Evolutionary conservation across 2,113 vertebrate genomes (phyloP).

Genomic region (Antennarius striatus): DNA sequence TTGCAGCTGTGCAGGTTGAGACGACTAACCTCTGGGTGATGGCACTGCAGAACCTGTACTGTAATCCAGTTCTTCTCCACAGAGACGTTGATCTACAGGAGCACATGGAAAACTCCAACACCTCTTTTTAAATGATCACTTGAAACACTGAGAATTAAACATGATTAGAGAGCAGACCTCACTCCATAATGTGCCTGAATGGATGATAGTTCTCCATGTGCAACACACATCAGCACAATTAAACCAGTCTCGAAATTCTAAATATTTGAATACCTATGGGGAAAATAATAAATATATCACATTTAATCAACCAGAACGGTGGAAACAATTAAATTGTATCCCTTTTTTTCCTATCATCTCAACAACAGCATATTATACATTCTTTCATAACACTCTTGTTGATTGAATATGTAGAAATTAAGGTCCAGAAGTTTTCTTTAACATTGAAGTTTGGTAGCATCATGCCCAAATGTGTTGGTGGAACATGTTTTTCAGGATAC

Average conservation of each 20-base stretch:
- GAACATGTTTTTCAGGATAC: background rate
- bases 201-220: constrained; percentile 67
- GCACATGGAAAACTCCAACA: background rate
- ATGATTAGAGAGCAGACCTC: constrained; percentile 56
- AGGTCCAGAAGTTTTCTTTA: background rate
- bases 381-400: background rate
- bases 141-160: background rate
- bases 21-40: constrained; percentile 62
- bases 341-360: background rate
- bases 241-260: constrained; percentile 65
- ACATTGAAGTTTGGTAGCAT: background rate
- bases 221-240: constrained; percentile 72
- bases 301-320: background rate
- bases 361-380: background rate
- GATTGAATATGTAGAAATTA: background rate
- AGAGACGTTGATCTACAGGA: constrained; percentile 70
- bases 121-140: background rate
- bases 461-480: no score
- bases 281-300: background rate
- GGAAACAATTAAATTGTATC: background rate
- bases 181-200: constrained; percentile 68
- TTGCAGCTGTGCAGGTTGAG: constrained; percentile 72
- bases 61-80: constrained; percentile 62
- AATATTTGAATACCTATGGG: constrained; percentile 68
- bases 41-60: constrained; percentile 63